phyloP scores from a whole-genome alignment of 2,888 invertebrate genomes.

The Eulithis prunata region DNA sequence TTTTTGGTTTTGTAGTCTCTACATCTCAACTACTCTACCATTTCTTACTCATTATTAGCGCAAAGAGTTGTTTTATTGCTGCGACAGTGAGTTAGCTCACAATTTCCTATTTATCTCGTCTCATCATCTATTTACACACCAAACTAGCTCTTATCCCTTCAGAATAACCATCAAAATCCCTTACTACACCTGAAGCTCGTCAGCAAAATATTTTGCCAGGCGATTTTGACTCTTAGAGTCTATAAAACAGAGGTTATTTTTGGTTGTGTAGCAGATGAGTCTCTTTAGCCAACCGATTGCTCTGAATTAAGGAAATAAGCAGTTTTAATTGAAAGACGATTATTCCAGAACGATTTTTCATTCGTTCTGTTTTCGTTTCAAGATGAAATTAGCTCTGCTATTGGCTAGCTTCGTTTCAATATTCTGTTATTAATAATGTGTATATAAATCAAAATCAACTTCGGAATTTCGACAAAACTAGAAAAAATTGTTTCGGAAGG shows the following conservation, averaged over 20 bases:
- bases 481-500: too few relatives aligned
- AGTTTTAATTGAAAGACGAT: constrained; percentile 77
- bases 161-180: constrained; percentile 46
- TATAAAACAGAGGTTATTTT: constrained; percentile 38
- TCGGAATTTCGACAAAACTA: too few relatives aligned
- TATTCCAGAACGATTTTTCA: constrained; percentile 67
- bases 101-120: constrained; percentile 79
- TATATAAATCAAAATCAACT: too few relatives aligned
- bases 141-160: constrained; percentile 48
- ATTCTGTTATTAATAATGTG: too few relatives aligned
- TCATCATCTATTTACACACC: constrained; percentile 52
- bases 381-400: constrained; percentile 43
- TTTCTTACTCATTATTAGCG: constrained; percentile 80
- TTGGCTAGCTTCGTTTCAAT: constrained; percentile 8
- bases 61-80: constrained; percentile 83
- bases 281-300: constrained; percentile 71
- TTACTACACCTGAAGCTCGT: constrained; percentile 39
- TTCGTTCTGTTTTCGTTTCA: constrained; percentile 53
- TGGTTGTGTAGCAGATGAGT: constrained; percentile 43
- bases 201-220: constrained; percentile 42
- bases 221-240: constrained; percentile 34
- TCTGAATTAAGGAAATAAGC: constrained; percentile 81
- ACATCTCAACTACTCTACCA: constrained; percentile 49
- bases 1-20: background rate
- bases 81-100: constrained; percentile 76